Evolutionary conservation across 2,888 invertebrate species (phyloP), one percentile per base, ranked within the genome.

Genomic region (Chymomyza procnemis): DNA sequence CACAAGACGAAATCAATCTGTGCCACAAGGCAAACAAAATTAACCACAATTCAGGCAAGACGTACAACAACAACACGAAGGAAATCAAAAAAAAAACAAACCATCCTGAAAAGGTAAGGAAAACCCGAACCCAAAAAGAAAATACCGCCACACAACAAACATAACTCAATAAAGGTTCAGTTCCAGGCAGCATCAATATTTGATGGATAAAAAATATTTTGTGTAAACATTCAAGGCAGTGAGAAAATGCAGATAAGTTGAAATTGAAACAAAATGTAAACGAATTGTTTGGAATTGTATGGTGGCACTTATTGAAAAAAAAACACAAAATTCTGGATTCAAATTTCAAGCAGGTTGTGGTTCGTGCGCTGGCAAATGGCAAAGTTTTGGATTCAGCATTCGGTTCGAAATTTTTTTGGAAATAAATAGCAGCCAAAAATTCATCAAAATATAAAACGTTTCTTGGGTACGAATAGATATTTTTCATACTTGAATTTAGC

Each of bases 241-340:
- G 77, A 66, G 71, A 64, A 69, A 66, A 63, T 67, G 64, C 74
- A 78, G 69, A 72, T 76, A 76, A 78, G 84, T 79, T 69, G 69
- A 79, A 80, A 80, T 77, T 79, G 80, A 84, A 81, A 76, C 85
- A 76, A 74, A 81, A 81, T 81, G 74, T 74, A 73, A 80, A 60
- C 72, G 74, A 73, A 65, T 73, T 65, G 70, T 56, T 16, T 52
- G 57, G 57, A 22, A 34, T 26, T 47, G 58, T 18, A 46, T 26
- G 41, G 22, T 5, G 21, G n/a, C 21, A 22, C n/a, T n/a, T n/a
- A n/a, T n/a, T n/a, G 22, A 50, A 34, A 59, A 34, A 16, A 73
- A 63, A 64, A 6, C 6, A 6, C 6, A 26, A 26, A 26, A 26
- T 6, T 8, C 4, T 4, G 26, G 26, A 26, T 26, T 26, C 26